These are phyloP conservation scores for Spilarctia lutea DNA, from an alignment of 2,888 invertebrate genomes.

Conservation along the genomic window DNA sequence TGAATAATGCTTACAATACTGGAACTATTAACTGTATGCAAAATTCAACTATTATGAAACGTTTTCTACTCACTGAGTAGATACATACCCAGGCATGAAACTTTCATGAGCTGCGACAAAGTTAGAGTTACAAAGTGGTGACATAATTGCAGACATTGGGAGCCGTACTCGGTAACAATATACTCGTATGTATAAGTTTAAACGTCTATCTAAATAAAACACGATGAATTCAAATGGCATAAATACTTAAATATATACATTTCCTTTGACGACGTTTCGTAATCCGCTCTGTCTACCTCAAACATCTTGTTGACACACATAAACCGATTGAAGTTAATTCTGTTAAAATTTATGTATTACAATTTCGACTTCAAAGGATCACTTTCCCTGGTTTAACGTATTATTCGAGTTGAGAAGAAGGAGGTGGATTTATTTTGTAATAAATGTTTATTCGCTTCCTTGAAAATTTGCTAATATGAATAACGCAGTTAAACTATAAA, in stretches of 20 bases:
- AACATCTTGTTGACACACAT: slow-evolving; percentile 9
- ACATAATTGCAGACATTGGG: slow-evolving; percentile 11
- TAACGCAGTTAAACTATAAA: not conserved
- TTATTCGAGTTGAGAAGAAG: not conserved
- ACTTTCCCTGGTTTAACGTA: not conserved
- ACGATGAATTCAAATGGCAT: not conserved
- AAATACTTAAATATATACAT: not conserved
- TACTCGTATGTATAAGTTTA: not conserved
- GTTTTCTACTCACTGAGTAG: not conserved
- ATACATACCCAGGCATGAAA: not conserved
- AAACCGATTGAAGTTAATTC: slow-evolving; percentile 1
- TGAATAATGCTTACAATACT: not conserved
- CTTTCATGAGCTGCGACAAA: slow-evolving; percentile 4
- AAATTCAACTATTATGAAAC: not conserved
- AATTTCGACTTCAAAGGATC: not conserved
- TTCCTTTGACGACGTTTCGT: slow-evolving; percentile 7
- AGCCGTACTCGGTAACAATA: not conserved
- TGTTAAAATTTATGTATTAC: slow-evolving; percentile 1
- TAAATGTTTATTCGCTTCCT: not conserved
- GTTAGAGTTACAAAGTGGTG: slow-evolving; percentile 6
- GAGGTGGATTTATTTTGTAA: not conserved
- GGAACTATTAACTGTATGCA: not conserved
- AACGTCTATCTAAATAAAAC: not conserved
- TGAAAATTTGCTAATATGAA: not conserved
- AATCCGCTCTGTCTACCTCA: not conserved